Conservation (phyloP, 2,113 vertebrate genomes). For the Dromas ardeola region DNA sequence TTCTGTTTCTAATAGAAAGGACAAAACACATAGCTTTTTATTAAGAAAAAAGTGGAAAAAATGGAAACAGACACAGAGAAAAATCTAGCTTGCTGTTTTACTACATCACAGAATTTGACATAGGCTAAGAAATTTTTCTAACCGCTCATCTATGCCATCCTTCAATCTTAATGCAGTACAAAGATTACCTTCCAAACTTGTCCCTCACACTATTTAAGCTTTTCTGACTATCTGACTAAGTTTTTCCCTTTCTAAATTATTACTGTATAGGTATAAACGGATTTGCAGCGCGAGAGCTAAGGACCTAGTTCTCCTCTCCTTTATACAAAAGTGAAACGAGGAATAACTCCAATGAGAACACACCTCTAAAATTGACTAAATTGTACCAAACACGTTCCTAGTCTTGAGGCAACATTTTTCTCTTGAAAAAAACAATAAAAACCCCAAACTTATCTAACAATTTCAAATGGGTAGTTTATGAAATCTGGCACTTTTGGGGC, state of each 20-base stretch:
- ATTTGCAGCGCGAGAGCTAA: neutral
- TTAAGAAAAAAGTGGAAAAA: neutral
- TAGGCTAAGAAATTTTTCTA: neutral
- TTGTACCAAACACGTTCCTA: neutral
- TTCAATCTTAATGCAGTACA: neutral
- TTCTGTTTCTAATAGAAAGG: neutral
- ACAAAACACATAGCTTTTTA: neutral
- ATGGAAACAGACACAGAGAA: neutral
- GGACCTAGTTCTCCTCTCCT: neutral
- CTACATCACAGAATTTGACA: neutral
- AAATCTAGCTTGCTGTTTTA: neutral
- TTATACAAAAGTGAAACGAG: neutral
- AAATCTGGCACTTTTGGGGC: slow-evolving; percentile 16
- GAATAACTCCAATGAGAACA: slow-evolving; percentile 5
- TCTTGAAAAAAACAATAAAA: slow-evolving; percentile 10
- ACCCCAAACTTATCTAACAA: neutral
- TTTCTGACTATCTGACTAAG: neutral
- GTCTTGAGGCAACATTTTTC: slow-evolving; percentile 7
- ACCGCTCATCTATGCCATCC: neutral
- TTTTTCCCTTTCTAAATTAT: neutral
- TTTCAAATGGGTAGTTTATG: slow-evolving; percentile 11
- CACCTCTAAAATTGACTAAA: slow-evolving; percentile 4
- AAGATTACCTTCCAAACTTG: neutral
- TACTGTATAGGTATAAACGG: neutral
- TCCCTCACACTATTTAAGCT: neutral